phyloP scores from a whole-genome alignment of 2,888 invertebrate species.

The Merodon equestris region DNA sequence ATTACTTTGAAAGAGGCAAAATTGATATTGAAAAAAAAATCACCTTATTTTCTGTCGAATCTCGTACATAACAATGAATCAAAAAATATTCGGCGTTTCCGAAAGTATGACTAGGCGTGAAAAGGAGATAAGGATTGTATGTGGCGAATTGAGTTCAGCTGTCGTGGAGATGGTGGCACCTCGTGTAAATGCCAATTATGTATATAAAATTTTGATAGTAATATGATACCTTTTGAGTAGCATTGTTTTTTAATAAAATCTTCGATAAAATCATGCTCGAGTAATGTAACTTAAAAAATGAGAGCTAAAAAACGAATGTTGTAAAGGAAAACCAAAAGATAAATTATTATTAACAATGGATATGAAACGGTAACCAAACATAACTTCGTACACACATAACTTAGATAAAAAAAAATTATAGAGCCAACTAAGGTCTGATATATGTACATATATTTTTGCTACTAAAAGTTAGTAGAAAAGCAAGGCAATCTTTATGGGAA shows the following conservation, averaged over 20 bases:
- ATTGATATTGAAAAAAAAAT: too few species aligned
- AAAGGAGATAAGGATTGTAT: too few species aligned
- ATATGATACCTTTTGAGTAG: background rate
- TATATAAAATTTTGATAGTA: too few species aligned
- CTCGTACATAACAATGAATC: too few species aligned
- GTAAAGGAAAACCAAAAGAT: conserved; percentile 46
- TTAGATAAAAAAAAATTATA: conserved; percentile 34
- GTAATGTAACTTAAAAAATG: conserved; percentile 24
- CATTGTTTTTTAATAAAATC: background rate
- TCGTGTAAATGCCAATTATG: too few species aligned
- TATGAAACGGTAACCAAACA: conserved; percentile 58
- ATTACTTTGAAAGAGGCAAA: too few species aligned
- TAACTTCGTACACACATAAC: conserved; percentile 45
- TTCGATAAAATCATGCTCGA: conserved; percentile 26
- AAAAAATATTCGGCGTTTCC: too few species aligned
- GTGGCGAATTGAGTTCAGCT: too few species aligned
- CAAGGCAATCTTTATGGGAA: conserved; percentile 58
- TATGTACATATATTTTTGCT: too few species aligned
- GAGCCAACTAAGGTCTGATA: conserved; percentile 62
- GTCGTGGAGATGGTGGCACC: too few species aligned
- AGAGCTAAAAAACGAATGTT: conserved; percentile 23
- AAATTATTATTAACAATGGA: conserved; percentile 51
- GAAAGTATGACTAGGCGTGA: too few species aligned
- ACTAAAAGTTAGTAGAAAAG: conserved; percentile 50
- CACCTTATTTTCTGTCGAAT: too few species aligned